Percentiles rank a stretch among this genome's conserved stretches.
phyloP scores from a whole-genome alignment of 2,797 vertebrate species.

The Trematomus bernacchii region DNA sequence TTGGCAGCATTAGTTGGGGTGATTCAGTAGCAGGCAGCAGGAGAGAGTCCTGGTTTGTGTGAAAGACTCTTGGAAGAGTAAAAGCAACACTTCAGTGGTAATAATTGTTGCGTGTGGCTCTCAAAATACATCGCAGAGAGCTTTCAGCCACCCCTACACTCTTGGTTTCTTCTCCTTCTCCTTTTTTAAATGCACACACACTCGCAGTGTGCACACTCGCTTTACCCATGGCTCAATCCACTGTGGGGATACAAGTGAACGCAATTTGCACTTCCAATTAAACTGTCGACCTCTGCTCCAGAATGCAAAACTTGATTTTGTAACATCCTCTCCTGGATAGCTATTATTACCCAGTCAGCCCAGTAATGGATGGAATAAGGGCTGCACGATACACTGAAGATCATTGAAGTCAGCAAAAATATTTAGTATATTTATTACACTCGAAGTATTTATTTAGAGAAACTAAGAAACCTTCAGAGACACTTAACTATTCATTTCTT shows the following conservation, averaged over 20 bases:
- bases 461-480: slow-evolving; percentile 9
- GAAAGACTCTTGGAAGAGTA: slow-evolving; percentile 45
- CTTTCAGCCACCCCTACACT: slow-evolving; percentile 62
- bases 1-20: slow-evolving; percentile 57
- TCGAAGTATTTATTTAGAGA: slow-evolving; percentile 33
- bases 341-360: slow-evolving; percentile 81
- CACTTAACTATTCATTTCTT: slow-evolving; percentile 12
- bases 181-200: slow-evolving; percentile 75
- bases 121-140: slow-evolving; percentile 76
- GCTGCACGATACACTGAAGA: slow-evolving; percentile 43
- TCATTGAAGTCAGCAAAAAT: slow-evolving; percentile 70
- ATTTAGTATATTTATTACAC: slow-evolving; percentile 26
- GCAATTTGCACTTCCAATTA: slow-evolving; percentile 97
- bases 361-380: slow-evolving; percentile 51
- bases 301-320: slow-evolving; percentile 85
- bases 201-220: slow-evolving; percentile 78
- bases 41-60: slow-evolving; percentile 55
- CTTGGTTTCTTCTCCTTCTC: slow-evolving; percentile 71
- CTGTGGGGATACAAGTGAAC: slow-evolving; percentile 92
- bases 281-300: slow-evolving; percentile 91
- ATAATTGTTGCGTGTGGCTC: slow-evolving; percentile 74
- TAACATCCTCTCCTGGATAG: slow-evolving; percentile 73
- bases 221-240: slow-evolving; percentile 86
- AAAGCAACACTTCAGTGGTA: slow-evolving; percentile 63
- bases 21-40: slow-evolving; percentile 38